These are phyloP conservation scores for Palloptera scutellata DNA, from an alignment of 2,888 invertebrate species.

Conservation along the genomic window DNA sequence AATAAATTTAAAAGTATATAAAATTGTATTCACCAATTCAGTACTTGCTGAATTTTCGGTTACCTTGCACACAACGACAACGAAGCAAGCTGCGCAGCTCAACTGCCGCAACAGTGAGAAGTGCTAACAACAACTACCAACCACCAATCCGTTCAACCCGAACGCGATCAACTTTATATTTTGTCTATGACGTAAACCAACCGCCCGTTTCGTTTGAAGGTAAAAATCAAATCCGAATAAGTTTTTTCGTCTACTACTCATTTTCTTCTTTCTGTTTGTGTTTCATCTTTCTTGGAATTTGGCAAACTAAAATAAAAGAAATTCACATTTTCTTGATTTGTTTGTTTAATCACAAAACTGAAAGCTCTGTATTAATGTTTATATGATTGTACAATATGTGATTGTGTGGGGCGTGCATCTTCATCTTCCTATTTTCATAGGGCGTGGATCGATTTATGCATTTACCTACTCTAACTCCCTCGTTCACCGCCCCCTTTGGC, in stretches of 20 bases:
- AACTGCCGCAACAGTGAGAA: not conserved
- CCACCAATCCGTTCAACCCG: too few species aligned
- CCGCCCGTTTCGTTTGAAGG: not conserved
- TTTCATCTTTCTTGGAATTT: not conserved
- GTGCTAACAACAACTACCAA: not conserved
- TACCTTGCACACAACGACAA: conserved; percentile 17
- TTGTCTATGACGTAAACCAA: conserved; percentile 56
- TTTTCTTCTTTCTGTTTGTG: too few species aligned
- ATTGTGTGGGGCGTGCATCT: too few species aligned
- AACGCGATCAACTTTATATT: conserved; percentile 35
- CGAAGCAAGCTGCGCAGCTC: not conserved
- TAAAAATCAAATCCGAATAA: conserved; percentile 10
- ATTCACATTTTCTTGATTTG: not conserved
- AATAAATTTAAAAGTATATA: too few species aligned
- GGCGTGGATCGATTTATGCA: too few species aligned
- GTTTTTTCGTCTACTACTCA: not conserved
- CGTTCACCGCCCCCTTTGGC: too few species aligned
- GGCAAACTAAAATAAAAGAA: too few species aligned
- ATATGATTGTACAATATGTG: too few species aligned
- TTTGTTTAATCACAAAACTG: not conserved
- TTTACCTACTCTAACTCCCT: too few species aligned
- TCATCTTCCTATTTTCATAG: too few species aligned
- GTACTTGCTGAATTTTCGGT: conserved; percentile 9
- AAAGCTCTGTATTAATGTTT: too few species aligned
- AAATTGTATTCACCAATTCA: too few species aligned